These are phyloP conservation scores for Verasper variegatus DNA, from an alignment of 2,113 vertebrate species.

Conservation along the genomic window DNA sequence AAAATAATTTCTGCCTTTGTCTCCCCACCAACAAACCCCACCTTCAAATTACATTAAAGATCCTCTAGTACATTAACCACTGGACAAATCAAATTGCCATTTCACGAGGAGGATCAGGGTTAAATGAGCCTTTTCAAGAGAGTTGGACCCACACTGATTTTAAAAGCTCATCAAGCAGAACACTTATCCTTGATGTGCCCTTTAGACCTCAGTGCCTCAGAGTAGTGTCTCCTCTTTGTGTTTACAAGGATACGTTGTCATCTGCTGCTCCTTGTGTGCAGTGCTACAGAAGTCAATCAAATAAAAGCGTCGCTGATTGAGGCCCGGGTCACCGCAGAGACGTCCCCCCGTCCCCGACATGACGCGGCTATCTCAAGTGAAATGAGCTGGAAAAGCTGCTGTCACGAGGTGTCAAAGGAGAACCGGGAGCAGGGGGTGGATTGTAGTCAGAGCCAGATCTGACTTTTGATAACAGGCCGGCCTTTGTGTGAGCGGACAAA, in stretches of 20 bases:
- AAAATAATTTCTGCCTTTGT: constrained; percentile 54
- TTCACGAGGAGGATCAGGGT: constrained; percentile 63
- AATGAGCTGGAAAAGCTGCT: constrained; percentile 78
- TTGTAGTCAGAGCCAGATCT: constrained; percentile 67
- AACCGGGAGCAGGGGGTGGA: constrained; percentile 48
- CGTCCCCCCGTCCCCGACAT: neutral
- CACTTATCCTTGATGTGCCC: constrained; percentile 74
- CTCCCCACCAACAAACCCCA: constrained; percentile 12
- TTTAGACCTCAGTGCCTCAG: constrained; percentile 58
- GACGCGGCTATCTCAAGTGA: constrained; percentile 65
- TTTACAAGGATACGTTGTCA: constrained; percentile 54
- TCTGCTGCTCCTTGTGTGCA: constrained; percentile 46
- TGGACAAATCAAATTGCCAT: constrained; percentile 76
- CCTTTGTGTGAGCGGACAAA: constrained; percentile 66
- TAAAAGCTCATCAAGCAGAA: constrained; percentile 75
- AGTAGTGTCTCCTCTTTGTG: constrained; percentile 31
- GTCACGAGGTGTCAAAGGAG: constrained; percentile 65
- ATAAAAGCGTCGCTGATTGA: constrained; percentile 55
- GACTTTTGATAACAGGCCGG: constrained; percentile 71
- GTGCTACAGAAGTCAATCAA: constrained; percentile 63
- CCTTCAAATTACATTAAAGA: constrained; percentile 72
- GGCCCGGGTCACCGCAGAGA: constrained; percentile 47
- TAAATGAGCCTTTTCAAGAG: constrained; percentile 78
- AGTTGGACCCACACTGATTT: constrained; percentile 69
- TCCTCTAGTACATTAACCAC: constrained; percentile 76